Evolutionary conservation across 2,797 vertebrate genomes (phyloP).

Genomic region (Scarus forsteni): DNA sequence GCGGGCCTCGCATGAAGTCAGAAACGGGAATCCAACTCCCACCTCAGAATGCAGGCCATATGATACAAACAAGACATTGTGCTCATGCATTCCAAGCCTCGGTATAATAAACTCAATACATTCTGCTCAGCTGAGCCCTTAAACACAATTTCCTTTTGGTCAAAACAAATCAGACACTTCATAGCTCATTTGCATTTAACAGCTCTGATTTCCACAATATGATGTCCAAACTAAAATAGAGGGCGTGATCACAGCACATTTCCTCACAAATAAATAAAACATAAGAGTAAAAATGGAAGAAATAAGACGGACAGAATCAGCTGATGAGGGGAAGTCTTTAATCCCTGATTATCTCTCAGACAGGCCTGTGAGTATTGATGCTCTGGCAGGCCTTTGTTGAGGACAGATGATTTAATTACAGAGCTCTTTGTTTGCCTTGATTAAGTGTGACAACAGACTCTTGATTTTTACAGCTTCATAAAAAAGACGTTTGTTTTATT

Average conservation of each 20-base stretch:
- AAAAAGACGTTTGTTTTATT: not conserved
- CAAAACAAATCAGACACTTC: not conserved
- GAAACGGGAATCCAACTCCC: constrained; percentile 77
- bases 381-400: constrained; percentile 9
- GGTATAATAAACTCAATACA: constrained; percentile 47
- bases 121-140: constrained; percentile 7
- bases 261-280: not conserved
- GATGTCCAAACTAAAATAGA: not conserved
- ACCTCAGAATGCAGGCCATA: constrained; percentile 74
- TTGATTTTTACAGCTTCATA: constrained; percentile 4
- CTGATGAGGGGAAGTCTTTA: constrained; percentile 18
- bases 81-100: constrained; percentile 58
- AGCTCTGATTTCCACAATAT: not conserved
- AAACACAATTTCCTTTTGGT: not conserved
- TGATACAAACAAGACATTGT: constrained; percentile 79
- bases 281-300: too few species aligned
- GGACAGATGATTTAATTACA: constrained; percentile 55
- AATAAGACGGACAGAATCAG: not conserved
- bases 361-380: constrained; percentile 18
- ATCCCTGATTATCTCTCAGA: constrained; percentile 16
- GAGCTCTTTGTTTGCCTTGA: constrained; percentile 51
- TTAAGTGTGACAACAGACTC: constrained; percentile 33
- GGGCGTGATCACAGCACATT: constrained; percentile 2
- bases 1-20: constrained; percentile 63
- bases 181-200: constrained; percentile 18